Evolutionary conservation across 2,797 vertebrate species (phyloP), one percentile per base, ranked within the genome.

Genomic region (Danio choprae): DNA sequence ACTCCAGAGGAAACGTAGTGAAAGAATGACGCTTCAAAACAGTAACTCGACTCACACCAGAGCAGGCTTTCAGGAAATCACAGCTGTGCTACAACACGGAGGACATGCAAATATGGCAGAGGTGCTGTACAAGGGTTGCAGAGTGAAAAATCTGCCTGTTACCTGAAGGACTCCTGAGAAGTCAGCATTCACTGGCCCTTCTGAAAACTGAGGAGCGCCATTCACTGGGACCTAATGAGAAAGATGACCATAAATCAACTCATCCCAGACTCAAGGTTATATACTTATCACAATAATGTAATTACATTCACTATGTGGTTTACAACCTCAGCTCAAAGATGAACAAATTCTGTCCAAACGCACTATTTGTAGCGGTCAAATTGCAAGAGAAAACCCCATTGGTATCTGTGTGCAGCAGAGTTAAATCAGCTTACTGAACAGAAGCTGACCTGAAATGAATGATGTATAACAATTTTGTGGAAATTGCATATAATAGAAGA

Each of bases 111-210:
- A 68, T 65, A 36, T 3, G 12, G 36, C 48, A n/a, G 16, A 70
- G n/a, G 11, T 53, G 4, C 59, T 58, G 44, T 13, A 74, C 36
- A 77, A 51, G 53, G 69, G 67, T 71, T 50, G 64, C 46, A 68
- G 76, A 77, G 9, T 15, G 12, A 55, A 41, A 73, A 36, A 77
- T 58, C 40, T 50, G 72, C 40, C 73, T 75, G 85, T 86, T 95
- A 97, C 96, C 96, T 97, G 96, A 88, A 96, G 95, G 87, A 96
- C 94, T 87, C 94, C 93, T 0, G 96, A 95, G 92, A 97, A 97
- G 89, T 97, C 96, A 53, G 96, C 94, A 79, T 94, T 95, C 84
- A 96, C 93, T 74, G 96, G 94, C 86, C 92, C 94, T 90, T 97
- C 96, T 51, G 95, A 93, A 90, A 97, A 97, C 91, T 97, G 96